These are phyloP conservation scores for Unio pictorum DNA, from an alignment of 2,888 invertebrate species.

Conservation along the genomic window DNA sequence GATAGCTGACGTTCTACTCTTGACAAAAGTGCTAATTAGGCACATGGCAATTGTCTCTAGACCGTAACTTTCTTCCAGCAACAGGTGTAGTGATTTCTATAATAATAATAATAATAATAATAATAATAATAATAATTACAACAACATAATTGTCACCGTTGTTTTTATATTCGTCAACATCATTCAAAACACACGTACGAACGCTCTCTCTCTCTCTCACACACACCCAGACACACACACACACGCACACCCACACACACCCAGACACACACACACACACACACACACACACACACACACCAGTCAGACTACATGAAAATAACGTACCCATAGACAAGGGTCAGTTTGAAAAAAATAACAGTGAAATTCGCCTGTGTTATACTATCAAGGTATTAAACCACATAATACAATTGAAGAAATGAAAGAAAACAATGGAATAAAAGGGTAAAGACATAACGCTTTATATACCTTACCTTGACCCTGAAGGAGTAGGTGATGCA, in stretches of 20 bases:
- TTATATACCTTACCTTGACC: conserved; percentile 53
- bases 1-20: conserved; percentile 78
- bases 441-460: no score
- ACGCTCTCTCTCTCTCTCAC: no score
- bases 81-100: conserved; percentile 35
- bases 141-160: not conserved
- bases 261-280: no score
- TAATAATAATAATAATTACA: not conserved
- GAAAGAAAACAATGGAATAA: no score
- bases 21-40: conserved; percentile 68
- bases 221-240: no score
- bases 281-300: no score
- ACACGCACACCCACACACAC: no score
- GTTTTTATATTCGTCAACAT: no score
- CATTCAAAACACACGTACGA: no score
- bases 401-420: no score
- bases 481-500: conserved; percentile 78
- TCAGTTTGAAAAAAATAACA: not conserved
- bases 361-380: not conserved
- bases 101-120: not conserved
- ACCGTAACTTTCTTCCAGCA: conserved; percentile 48
- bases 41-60: conserved; percentile 65
- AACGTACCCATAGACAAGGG: not conserved
- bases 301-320: no score
- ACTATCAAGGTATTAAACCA: no score